Evolutionary conservation across 30 jellyfish, hydroid and myxozoan species (phyloP), one percentile per base, ranked within the genome.

Genomic region (Aurelia sp.): DNA sequence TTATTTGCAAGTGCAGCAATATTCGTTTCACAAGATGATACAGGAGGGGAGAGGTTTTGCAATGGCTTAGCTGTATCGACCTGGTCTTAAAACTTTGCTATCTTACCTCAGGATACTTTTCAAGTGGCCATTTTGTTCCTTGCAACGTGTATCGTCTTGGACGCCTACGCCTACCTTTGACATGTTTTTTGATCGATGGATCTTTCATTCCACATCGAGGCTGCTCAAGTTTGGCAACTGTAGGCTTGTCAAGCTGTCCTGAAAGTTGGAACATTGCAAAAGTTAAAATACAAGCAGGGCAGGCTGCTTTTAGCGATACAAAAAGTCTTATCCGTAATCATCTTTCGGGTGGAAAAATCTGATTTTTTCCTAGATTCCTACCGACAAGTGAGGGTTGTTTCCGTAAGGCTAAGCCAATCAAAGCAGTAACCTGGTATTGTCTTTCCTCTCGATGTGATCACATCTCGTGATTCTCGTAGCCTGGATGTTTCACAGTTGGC

Each of bases 181-280:
- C 58, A 17, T 57, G 33, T 50, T 24, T 17, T 22, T 57, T 2
- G 2, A 41, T n/a, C n/a, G 48, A 71, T 16, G 86, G 82, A 78
- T 91, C 98, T 50, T 61, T 59, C 96, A 91, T 50, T 2, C 98
- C 98, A 76, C 98, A 91, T 1, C 98, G 90, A 10, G 98, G 90
- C 7, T 92, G 83, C 18, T 74, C 66, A 67, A 91, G 69, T 20
- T 78, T 50, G 8, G 74, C 63, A 20, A 76, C 19, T 50, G 97
- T 91, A 8, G 84, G 30, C 17, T 33, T 50, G 35, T 91, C 97
- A 22, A 91, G 84, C 53, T 41, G 65, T 33, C 97, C 97, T 82
- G 20, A 48, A 50, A 82, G n/a, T 30, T 12, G 15, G 13, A 59
- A 9, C 13, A 38, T 11, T 9, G 7, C 30, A 21, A 5, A 8